Base-by-base conservation (phyloP, 92 coral and sea anemone genomes). In the Porites divaricata region DNA sequence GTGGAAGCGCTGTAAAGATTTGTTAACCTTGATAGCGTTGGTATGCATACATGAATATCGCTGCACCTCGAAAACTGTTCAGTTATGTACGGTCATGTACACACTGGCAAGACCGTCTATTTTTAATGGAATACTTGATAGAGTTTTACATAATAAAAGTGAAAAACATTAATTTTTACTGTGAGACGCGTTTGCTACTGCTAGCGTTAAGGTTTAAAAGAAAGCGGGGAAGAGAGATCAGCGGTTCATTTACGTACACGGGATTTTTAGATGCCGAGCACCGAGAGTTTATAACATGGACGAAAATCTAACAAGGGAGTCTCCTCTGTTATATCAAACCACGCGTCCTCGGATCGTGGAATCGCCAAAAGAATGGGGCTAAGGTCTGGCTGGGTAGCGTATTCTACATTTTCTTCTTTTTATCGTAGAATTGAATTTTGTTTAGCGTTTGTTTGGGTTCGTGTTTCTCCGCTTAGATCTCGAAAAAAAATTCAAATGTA, bases 21-120 rank as follows among this genome's bases (percentile, higher is more conserved):
- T 88, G 87, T 86, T 80, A 80, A 89, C 88, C 72, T 84, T 73
- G 88, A 87, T 80, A 86, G 94, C 89, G 86, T 61, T 82, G 98
- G 98, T 79, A 94, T 94, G 98, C 98, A 94, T 94, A 94, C 93
- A 94, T 94, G 98, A 94, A 94, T 94, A 94, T 85, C 89, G 66
- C 87, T 84, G 75, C 81, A 85, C 83, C 91, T 70, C 74, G 69
- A 58, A 70, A 72, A 67, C 89, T 85, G 88, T 84, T 87, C 91
- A 89, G 93, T 66, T 93, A 93, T 90, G 92, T 94, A 94, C 89
- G 90, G 89, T 90, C 90, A 86, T 94, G 95, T 94, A 87, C 90
- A 91, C 88, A 91, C 92, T 79, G 87, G 80, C 89, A 69, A 77
- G 85, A 88, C 86, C 90, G 93, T 94, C 89, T 94, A 94, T 94